Conservation (phyloP, 2,888 invertebrate genomes). For the Cryptus viduatorius region DNA sequence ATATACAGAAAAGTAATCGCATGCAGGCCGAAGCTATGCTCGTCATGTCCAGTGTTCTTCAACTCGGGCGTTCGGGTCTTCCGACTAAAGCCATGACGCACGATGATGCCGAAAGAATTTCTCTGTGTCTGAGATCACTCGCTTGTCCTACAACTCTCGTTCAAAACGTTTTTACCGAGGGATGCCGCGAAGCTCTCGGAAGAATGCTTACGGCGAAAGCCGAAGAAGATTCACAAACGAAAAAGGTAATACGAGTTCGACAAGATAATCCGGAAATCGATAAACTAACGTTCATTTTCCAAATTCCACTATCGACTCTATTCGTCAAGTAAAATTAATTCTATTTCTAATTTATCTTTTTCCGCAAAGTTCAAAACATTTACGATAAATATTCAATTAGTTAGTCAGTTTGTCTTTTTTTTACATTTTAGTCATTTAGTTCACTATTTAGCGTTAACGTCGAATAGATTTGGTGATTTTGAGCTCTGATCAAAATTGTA, state of each 20-base stretch:
- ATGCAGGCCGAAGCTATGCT: constrained; percentile 94
- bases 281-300: neutral
- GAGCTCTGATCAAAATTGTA: too few relatives aligned
- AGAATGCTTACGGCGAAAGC: constrained; percentile 94
- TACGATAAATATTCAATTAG: neutral
- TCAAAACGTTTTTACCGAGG: constrained; percentile 90
- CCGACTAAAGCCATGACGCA: constrained; percentile 95
- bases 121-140: constrained; percentile 92
- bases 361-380: neutral
- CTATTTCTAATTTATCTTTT: neutral
- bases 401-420: too few relatives aligned
- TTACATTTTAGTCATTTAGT: neutral
- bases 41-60: constrained; percentile 94
- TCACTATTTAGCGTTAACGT: too few relatives aligned
- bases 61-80: constrained; percentile 89
- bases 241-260: constrained; percentile 82
- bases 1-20: constrained; percentile 85
- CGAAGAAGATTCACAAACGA: constrained; percentile 88
- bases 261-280: constrained; percentile 4
- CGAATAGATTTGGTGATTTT: too few relatives aligned
- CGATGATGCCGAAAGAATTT: constrained; percentile 96
- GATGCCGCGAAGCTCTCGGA: constrained; percentile 92
- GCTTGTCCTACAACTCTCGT: constrained; percentile 90
- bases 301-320: neutral
- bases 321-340: neutral